phyloP scores from a whole-genome alignment of 2,888 invertebrate genomes.

The Pogonocherus hispidulus region DNA sequence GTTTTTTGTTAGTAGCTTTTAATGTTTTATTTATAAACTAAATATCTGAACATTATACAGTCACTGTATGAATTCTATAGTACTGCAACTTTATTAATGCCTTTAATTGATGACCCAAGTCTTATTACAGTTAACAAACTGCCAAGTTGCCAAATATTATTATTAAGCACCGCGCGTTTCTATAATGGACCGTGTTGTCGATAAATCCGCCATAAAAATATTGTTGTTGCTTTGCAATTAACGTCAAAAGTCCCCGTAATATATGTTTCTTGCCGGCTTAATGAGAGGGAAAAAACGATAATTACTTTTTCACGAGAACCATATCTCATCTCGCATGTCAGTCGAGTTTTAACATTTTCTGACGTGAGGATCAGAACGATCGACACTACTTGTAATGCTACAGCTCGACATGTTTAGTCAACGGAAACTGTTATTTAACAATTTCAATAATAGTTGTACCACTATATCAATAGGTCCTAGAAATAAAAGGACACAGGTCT shows the following conservation, averaged over 20 bases:
- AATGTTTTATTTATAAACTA: no score
- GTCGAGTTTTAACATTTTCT: background rate
- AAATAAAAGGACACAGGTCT: no score
- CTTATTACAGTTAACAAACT: conserved; percentile 13
- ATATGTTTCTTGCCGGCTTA: background rate
- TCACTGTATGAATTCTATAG: no score
- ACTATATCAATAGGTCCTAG: no score
- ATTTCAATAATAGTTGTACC: no score
- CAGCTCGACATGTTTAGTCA: no score
- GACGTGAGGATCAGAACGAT: background rate
- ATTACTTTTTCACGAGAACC: background rate
- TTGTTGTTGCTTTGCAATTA: conserved; percentile 6
- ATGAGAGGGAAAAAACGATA: conserved; percentile 4
- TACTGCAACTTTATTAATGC: background rate
- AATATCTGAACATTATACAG: no score
- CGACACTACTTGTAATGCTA: no score
- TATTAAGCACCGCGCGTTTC: conserved; percentile 11
- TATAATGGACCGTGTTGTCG: conserved; percentile 1
- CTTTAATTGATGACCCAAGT: conserved; percentile 29
- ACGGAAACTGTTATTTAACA: no score
- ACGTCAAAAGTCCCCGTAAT: conserved; percentile 3
- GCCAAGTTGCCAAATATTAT: conserved; percentile 10
- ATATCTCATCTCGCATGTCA: background rate
- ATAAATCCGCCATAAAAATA: conserved; percentile 18
- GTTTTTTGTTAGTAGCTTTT: no score